phyloP scores from a whole-genome alignment of 2,888 invertebrate species.

The Pollenia labialis region DNA sequence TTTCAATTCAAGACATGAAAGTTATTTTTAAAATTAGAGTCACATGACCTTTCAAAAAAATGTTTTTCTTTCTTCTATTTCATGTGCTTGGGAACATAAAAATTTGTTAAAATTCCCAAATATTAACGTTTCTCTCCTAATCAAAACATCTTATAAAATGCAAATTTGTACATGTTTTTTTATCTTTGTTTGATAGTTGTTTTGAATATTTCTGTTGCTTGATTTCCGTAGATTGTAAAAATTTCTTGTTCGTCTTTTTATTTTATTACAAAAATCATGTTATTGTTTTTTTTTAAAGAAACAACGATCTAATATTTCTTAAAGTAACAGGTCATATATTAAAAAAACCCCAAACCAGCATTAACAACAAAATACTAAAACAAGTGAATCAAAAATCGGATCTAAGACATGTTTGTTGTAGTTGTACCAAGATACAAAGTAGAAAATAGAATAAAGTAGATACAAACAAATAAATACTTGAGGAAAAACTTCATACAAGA shows the following conservation, averaged over 20 bases:
- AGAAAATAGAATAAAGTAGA: constrained; percentile 55
- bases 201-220: constrained; percentile 16
- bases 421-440: constrained; percentile 49
- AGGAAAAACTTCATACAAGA: constrained; percentile 10
- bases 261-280: constrained; percentile 46
- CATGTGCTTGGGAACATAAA: neutral
- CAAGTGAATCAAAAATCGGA: constrained; percentile 37
- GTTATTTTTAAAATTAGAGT: no score
- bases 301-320: constrained; percentile 61
- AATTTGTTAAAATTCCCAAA: constrained; percentile 36
- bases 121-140: constrained; percentile 5
- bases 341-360: constrained; percentile 32
- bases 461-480: constrained; percentile 23
- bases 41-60: no score
- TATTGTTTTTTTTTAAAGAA: constrained; percentile 23
- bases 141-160: constrained; percentile 53
- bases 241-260: neutral
- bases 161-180: constrained; percentile 42
- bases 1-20: no score
- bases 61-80: neutral
- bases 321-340: constrained; percentile 60
- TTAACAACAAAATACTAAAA: constrained; percentile 5
- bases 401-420: constrained; percentile 28
- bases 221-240: constrained; percentile 37
- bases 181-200: constrained; percentile 10